Percentiles rank a stretch among this genome's conserved stretches.
These are phyloP conservation scores for Trichoplusia ni DNA, from an alignment of 1,140 invertebrate species.

Conservation along the genomic window DNA sequence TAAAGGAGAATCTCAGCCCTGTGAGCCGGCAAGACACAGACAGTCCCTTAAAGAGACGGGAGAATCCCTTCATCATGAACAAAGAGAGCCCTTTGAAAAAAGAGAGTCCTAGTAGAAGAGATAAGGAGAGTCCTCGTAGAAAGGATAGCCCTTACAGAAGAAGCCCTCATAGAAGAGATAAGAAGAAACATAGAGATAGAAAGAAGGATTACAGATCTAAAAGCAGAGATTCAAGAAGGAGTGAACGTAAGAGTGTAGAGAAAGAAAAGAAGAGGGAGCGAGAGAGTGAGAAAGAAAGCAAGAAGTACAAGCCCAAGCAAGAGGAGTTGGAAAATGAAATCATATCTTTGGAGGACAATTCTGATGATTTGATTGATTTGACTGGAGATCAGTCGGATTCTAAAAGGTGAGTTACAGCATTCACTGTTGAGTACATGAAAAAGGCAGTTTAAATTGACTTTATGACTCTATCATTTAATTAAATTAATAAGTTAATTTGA, in stretches of 20 bases:
- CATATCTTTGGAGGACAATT: constrained; percentile 73
- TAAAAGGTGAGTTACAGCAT: constrained; percentile 69
- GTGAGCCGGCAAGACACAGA: constrained; percentile 33
- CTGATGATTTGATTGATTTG: constrained; percentile 73
- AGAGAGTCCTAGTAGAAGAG: constrained; percentile 35
- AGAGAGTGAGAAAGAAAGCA: constrained; percentile 47
- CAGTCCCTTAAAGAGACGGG: constrained; percentile 40
- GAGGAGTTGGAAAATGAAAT: constrained; percentile 62
- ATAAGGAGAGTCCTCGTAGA: constrained; percentile 27
- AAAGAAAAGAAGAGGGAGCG: constrained; percentile 50
- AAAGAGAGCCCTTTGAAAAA: constrained; percentile 38
- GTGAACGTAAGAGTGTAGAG: constrained; percentile 43
- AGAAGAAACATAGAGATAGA: constrained; percentile 53
- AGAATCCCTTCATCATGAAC: constrained; percentile 19
- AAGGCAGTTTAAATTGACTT: too few relatives aligned
- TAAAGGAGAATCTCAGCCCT: constrained; percentile 30
- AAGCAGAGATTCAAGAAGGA: constrained; percentile 42
- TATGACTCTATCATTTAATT: too few relatives aligned
- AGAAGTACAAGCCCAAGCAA: constrained; percentile 46
- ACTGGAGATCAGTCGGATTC: constrained; percentile 69
- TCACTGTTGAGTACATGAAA: too few relatives aligned
- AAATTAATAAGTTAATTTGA: too few relatives aligned
- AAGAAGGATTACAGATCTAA: constrained; percentile 61
- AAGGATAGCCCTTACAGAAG: constrained; percentile 17
- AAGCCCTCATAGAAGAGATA: constrained; percentile 47